Base-by-base conservation (phyloP, 2,113 vertebrate genomes). In the Phylloscopus whistleri region DNA sequence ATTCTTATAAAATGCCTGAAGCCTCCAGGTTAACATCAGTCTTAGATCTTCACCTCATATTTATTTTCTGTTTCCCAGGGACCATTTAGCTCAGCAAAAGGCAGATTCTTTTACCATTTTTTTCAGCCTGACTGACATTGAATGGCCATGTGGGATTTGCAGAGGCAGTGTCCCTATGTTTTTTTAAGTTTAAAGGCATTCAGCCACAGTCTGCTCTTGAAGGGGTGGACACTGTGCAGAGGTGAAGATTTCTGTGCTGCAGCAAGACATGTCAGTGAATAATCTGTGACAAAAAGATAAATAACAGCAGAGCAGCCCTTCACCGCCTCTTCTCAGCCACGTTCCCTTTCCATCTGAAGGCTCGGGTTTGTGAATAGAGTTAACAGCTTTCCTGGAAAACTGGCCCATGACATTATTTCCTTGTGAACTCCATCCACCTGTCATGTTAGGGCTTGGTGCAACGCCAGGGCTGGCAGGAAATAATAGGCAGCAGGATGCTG, bases 401-500 rank as follows among this genome's bases (percentile, higher is more conserved):
- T 97, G 97, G 96, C 97, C 96, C 95, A 93, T 97, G 97, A 97
- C 97, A 97, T 97, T 93, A 98, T 98, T 98, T 98, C 98, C 98
- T 98, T 88, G 93, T 97, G 98, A 98, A 98, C 97, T 98, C 95
- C 97, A 98, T 98, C 98, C 98, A 98, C 98, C 98, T 98, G 98
- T 98, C 98, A 98, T 97, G 97, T 97, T 97, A 96, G 88, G 95
- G 91, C 87, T 97, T 98, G 98, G 98, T 95, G 85, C 85, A 59
- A 48, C 51, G 98, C 98, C 98, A 98, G 94, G 84, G 20, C 91
- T 94, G 98, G 97, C 98, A 98, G 98, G 98, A 98, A 98, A 98
- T 98, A 98, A 98, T 98, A 98, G 98, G 97, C 98, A 98, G 97
- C 98, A 98, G 97, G 98, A 98, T 98, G 97, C 98, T 55, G 98